These are phyloP conservation scores for Muscicapa adusta DNA, from an alignment of 2,113 vertebrate species.

Conservation along the genomic window DNA sequence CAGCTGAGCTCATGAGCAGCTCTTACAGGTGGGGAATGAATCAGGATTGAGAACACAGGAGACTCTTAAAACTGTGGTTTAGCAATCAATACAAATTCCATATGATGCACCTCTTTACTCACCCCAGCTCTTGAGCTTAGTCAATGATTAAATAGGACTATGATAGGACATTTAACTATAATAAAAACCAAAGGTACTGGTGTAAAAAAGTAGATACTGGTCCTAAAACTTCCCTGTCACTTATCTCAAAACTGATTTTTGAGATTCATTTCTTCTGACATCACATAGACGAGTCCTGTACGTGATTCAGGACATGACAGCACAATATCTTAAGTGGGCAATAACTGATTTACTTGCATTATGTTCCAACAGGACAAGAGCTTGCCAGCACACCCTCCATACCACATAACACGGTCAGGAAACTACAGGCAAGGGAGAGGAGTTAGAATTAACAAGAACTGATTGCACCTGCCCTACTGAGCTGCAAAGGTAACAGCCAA, in stretches of 20 bases:
- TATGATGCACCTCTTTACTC: not conserved
- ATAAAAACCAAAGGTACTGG: not conserved
- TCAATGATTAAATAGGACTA: not conserved
- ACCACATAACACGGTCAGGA: not conserved
- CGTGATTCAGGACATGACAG: not conserved
- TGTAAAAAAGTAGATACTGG: not conserved
- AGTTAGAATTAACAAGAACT: not conserved
- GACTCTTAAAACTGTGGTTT: not conserved
- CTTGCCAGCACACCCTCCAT: not conserved
- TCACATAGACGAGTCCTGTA: not conserved
- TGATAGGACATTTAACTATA: not conserved
- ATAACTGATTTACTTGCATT: not conserved
- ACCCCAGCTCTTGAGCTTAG: not conserved
- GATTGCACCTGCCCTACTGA: not conserved
- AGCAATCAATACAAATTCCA: not conserved
- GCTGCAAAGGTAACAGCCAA: not conserved
- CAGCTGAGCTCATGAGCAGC: not conserved
- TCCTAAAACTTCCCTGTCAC: not conserved
- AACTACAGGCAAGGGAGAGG: not conserved
- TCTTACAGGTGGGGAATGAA: not conserved
- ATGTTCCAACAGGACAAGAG: not conserved
- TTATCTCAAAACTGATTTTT: not conserved
- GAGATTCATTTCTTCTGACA: accelerated
- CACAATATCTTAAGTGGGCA: not conserved
- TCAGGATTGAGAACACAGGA: not conserved